These are phyloP conservation scores for Sternarchorhynchus goeldii DNA, from an alignment of 2,797 vertebrate genomes.

Conservation along the genomic window DNA sequence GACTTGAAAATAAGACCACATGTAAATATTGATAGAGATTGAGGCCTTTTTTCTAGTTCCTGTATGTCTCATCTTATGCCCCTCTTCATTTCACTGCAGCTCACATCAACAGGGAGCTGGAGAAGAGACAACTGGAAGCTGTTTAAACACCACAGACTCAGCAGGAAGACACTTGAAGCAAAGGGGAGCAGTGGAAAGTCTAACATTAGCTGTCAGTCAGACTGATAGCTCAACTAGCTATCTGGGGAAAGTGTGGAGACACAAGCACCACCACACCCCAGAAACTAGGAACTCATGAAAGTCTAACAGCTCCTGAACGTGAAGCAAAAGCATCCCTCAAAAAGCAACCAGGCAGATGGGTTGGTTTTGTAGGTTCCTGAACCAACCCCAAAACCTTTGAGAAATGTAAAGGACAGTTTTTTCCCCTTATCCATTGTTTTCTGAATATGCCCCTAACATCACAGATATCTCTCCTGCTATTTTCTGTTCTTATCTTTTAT, in stretches of 20 bases:
- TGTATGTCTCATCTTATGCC: constrained; percentile 6
- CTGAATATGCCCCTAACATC: constrained; percentile 24
- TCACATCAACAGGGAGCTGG: constrained; percentile 47
- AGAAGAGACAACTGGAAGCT: constrained; percentile 52
- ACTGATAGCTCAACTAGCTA: constrained; percentile 48
- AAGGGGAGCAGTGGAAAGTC: constrained; percentile 56
- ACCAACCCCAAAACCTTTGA: constrained; percentile 8
- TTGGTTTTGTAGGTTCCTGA: constrained; percentile 26
- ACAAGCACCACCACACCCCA: constrained; percentile 6
- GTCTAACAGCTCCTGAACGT: constrained; percentile 39
- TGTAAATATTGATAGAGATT: constrained; percentile 41
- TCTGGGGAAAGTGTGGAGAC: constrained; percentile 29
- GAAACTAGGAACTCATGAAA: constrained; percentile 44
- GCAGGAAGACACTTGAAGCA: constrained; percentile 65
- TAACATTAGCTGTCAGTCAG: constrained; percentile 44
- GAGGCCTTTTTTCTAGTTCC: neutral
- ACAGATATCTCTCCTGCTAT: neutral
- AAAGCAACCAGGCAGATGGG: constrained; percentile 24
- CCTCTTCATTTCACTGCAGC: constrained; percentile 48
- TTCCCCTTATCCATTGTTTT: constrained; percentile 42
- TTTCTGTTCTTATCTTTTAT: constrained; percentile 18
- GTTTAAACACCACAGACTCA: constrained; percentile 61
- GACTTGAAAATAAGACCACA: constrained; percentile 57
- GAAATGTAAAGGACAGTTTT: constrained; percentile 7
- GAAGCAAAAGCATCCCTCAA: constrained; percentile 30